Conservation (phyloP, 2,113 vertebrate species). For the Ancistrus triradiatus region DNA sequence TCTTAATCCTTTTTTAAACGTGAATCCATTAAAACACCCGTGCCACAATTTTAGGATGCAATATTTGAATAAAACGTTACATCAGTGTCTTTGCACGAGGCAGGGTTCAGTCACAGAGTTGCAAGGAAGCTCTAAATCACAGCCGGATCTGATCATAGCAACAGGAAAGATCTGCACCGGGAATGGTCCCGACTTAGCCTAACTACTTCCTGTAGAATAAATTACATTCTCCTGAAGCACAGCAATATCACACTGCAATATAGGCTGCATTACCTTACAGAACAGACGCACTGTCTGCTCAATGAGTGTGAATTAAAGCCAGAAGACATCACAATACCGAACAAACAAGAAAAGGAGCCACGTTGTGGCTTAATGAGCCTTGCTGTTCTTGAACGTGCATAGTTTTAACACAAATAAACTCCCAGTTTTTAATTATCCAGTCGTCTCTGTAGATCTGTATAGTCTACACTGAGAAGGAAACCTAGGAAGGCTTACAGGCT, state of each 20-base stretch:
- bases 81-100: not conserved
- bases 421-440: too few relatives aligned
- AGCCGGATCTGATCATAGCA: slow-evolving; percentile 56
- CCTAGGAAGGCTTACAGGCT: too few relatives aligned
- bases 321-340: too few relatives aligned
- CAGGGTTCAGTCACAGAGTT: not conserved
- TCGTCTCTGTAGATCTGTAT: too few relatives aligned
- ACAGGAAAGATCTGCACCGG: slow-evolving; percentile 73
- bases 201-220: slow-evolving; percentile 74
- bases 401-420: too few relatives aligned
- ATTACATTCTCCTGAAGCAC: slow-evolving; percentile 55
- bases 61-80: not conserved
- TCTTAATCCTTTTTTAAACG: slow-evolving; percentile 29
- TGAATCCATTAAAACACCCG: too few relatives aligned
- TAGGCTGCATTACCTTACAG: not conserved
- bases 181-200: slow-evolving; percentile 68
- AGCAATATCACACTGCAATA: not conserved
- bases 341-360: too few relatives aligned
- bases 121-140: slow-evolving; percentile 54
- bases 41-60: slow-evolving; percentile 38
- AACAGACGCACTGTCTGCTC: not conserved
- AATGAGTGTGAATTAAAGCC: not conserved
- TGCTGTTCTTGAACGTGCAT: too few relatives aligned
- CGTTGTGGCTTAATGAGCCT: too few relatives aligned
- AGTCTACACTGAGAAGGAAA: too few relatives aligned